These are phyloP conservation scores for Phymatocera aterrima DNA, from an alignment of 2,888 invertebrate species.

Conservation along the genomic window DNA sequence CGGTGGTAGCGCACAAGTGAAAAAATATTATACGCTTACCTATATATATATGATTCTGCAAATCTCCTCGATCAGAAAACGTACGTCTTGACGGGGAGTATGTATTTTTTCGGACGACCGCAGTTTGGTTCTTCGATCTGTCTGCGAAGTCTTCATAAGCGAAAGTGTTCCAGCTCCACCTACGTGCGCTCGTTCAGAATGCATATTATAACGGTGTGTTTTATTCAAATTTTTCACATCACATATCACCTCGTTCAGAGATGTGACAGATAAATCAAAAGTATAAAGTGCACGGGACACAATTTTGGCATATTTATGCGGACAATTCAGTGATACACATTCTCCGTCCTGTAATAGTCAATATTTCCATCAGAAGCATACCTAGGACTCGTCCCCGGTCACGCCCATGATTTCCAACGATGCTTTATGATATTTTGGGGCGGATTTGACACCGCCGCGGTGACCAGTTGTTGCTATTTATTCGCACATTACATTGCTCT, in stretches of 20 bases:
- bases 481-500: constrained; percentile 74
- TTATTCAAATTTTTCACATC: constrained; percentile 47
- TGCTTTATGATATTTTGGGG: constrained; percentile 72
- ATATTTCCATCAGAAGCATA: constrained; percentile 75
- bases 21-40: too few relatives aligned
- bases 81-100: neutral
- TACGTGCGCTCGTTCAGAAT: neutral
- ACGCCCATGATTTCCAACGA: constrained; percentile 64
- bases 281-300: constrained; percentile 69
- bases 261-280: constrained; percentile 70
- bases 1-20: neutral
- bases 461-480: constrained; percentile 74
- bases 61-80: neutral
- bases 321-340: constrained; percentile 73
- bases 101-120: neutral
- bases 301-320: constrained; percentile 72
- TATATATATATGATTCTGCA: neutral
- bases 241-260: constrained; percentile 55
- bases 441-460: constrained; percentile 72
- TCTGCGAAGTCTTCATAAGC: neutral
- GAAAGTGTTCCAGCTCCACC: neutral
- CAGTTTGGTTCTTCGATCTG: neutral
- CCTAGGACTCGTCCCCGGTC: constrained; percentile 70
- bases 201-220: constrained; percentile 9
- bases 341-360: constrained; percentile 74